phyloP scores from a whole-genome alignment of 2,888 invertebrate genomes.

The Microctonus aethiopoides region DNA sequence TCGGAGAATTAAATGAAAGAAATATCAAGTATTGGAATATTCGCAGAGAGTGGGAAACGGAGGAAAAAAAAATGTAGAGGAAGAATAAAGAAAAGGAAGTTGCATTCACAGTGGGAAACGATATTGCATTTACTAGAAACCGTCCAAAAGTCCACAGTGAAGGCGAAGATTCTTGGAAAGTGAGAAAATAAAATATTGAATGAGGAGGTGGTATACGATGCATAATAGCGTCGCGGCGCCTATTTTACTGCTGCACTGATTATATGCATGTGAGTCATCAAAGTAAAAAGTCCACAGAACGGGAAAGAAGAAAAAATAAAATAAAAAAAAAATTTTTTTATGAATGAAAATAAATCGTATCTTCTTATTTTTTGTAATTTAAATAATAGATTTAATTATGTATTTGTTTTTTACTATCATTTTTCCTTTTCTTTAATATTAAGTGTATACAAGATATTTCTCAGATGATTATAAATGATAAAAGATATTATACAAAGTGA shows the following conservation, averaged over 20 bases:
- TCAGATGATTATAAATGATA: background rate
- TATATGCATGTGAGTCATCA: background rate
- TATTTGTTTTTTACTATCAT: background rate
- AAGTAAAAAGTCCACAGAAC: background rate
- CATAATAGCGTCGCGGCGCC: background rate
- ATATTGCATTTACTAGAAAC: background rate
- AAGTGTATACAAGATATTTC: background rate
- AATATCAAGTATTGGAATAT: background rate
- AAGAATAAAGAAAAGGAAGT: background rate
- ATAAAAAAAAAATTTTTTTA: too few species aligned
- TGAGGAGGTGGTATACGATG: constrained; percentile 2
- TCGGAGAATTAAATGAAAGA: background rate
- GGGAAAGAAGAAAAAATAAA: background rate
- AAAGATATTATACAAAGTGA: background rate
- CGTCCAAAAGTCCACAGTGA: constrained; percentile 1
- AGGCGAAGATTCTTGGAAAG: background rate
- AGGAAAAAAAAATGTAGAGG: background rate
- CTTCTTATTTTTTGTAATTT: background rate
- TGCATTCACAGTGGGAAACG: background rate
- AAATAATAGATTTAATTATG: background rate
- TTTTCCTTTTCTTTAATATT: background rate
- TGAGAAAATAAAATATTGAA: background rate
- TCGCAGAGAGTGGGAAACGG: too few species aligned
- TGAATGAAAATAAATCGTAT: too few species aligned
- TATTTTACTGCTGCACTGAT: background rate